A percentile compares a stretch with the other conserved stretches of the same genome.
Conservation (phyloP, 1,140 invertebrate genomes). For the Tetranychus cinnabarinus region DNA sequence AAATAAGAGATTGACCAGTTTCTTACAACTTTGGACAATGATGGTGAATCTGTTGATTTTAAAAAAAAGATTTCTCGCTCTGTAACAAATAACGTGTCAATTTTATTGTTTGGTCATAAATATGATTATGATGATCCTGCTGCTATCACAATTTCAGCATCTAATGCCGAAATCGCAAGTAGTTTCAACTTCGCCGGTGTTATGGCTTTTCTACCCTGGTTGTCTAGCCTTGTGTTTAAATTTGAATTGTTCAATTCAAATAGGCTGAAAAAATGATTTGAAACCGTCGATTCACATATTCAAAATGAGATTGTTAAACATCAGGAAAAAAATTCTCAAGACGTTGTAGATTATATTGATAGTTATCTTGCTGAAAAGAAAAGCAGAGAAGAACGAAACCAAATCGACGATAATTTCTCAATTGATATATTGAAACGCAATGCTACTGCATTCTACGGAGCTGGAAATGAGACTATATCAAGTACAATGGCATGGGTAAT, state of each 20-base stretch:
- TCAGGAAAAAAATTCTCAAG: constrained; percentile 33
- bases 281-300: no score
- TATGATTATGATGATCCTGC: constrained; percentile 9
- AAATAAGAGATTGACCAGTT: no score
- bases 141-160: background rate
- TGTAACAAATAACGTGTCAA: constrained; percentile 12
- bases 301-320: constrained; percentile 26
- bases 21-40: no score
- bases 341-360: constrained; percentile 52
- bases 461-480: constrained; percentile 19
- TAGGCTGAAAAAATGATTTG: no score
- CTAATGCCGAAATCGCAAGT: background rate
- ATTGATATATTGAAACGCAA: constrained; percentile 8
- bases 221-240: background rate
- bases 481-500: constrained; percentile 18
- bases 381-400: background rate
- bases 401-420: background rate
- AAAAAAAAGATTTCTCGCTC: background rate
- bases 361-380: constrained; percentile 48
- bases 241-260: no score
- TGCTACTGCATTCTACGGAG: constrained; percentile 13
- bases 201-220: background rate
- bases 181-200: background rate
- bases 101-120: constrained; percentile 10
- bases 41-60: no score